These are phyloP conservation scores for Crioceris asparagi DNA, from an alignment of 2,888 invertebrate genomes.

Conservation along the genomic window DNA sequence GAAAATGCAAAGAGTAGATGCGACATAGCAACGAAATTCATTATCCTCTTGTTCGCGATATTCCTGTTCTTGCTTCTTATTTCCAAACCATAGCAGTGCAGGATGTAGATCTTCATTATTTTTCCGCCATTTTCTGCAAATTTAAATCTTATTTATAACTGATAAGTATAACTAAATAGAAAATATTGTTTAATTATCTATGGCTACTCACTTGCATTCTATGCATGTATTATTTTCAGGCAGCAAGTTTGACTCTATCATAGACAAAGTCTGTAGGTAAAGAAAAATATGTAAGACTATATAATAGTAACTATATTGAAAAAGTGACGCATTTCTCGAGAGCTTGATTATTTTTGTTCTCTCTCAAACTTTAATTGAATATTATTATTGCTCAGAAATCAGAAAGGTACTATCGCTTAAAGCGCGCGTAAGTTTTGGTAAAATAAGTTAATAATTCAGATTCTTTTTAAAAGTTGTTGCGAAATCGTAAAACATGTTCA, in stretches of 20 bases:
- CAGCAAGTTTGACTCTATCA: conserved; percentile 88
- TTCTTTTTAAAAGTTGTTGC: too few relatives aligned
- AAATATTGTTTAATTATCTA: too few relatives aligned
- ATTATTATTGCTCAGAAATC: too few relatives aligned
- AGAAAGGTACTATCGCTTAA: too few relatives aligned
- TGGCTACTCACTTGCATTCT: conserved; percentile 62
- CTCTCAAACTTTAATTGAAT: too few relatives aligned
- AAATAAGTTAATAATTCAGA: too few relatives aligned
- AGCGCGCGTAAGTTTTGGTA: too few relatives aligned
- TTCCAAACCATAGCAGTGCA: conserved; percentile 72
- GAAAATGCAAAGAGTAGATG: conserved; percentile 69
- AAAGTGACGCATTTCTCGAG: too few relatives aligned
- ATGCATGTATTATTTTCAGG: conserved; percentile 71
- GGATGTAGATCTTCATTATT: conserved; percentile 66
- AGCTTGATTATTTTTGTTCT: too few relatives aligned
- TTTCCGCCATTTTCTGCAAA: conserved; percentile 43
- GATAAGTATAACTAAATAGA: neutral
- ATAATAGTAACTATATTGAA: too few relatives aligned
- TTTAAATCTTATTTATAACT: neutral
- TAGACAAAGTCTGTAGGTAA: conserved; percentile 78
- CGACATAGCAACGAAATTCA: conserved; percentile 77
- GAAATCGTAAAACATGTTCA: too few relatives aligned
- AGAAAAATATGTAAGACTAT: too few relatives aligned
- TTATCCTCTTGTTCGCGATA: conserved; percentile 71
- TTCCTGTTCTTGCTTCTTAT: conserved; percentile 60